Conservation (phyloP, 2,888 invertebrate genomes). For the Polyploca ridens region DNA sequence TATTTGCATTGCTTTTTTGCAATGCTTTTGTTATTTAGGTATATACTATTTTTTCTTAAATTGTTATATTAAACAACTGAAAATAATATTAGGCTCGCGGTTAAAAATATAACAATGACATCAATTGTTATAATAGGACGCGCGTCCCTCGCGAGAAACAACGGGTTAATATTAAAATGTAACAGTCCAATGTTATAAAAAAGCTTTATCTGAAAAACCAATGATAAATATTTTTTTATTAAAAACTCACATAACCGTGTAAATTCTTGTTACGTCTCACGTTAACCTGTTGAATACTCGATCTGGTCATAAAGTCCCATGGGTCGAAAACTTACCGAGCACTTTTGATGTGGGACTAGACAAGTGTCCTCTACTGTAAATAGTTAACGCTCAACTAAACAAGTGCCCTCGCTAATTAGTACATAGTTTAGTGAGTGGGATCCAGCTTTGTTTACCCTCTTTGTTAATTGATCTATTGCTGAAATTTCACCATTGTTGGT, state of each 20-base stretch:
- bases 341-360: slow-evolving; percentile 7
- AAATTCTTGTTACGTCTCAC: background rate
- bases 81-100: no score
- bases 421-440: slow-evolving; percentile 2
- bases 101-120: no score
- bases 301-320: background rate
- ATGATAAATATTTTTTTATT: no score
- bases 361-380: background rate
- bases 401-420: slow-evolving; percentile 10
- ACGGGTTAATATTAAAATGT: no score
- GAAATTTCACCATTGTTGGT: background rate
- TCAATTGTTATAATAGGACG: no score
- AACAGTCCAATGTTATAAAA: no score
- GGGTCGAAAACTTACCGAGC: background rate
- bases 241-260: no score
- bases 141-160: no score
- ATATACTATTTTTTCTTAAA: no score
- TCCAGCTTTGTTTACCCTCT: background rate
- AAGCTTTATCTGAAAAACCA: no score
- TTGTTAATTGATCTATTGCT: background rate
- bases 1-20: background rate
- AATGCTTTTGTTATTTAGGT: background rate
- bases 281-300: slow-evolving; percentile 5
- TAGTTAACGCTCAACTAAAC: background rate
- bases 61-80: no score